A percentile compares a stretch with the other conserved stretches of the same genome.
These are phyloP conservation scores for Desmophyllum pertusum DNA, from an alignment of 92 coral and sea anemone species.

Conservation along the genomic window DNA sequence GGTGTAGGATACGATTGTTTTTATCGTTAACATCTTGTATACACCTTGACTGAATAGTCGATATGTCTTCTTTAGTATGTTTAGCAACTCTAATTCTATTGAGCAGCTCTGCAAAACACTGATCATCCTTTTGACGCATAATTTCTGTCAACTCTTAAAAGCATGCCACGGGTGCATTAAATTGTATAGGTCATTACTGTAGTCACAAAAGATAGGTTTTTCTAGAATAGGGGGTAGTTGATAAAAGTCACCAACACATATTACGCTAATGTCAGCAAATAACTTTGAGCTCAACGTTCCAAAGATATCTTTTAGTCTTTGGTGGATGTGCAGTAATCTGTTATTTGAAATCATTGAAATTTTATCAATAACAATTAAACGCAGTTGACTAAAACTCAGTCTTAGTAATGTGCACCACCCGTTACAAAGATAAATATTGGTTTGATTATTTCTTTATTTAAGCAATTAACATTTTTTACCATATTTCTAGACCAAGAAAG, in stretches of 20 bases:
- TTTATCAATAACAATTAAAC: constrained; percentile 64
- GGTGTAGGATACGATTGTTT: constrained; percentile 49
- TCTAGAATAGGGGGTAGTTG: constrained; percentile 60
- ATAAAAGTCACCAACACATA: constrained; percentile 57
- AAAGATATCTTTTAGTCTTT: constrained; percentile 67
- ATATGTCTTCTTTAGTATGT: constrained; percentile 65
- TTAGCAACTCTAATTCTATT: constrained; percentile 69
- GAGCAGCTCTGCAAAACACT: constrained; percentile 52
- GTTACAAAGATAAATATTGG: constrained; percentile 51
- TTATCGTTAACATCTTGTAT: constrained; percentile 18
- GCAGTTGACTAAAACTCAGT: constrained; percentile 53
- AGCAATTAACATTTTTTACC: constrained; percentile 36
- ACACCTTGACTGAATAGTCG: constrained; percentile 51
- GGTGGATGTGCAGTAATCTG: constrained; percentile 60
- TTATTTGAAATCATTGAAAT: constrained; percentile 66
- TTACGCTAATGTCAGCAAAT: constrained; percentile 56
- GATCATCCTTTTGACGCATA: constrained; percentile 74
- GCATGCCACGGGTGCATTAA: constrained; percentile 56
- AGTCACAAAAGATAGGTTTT: constrained; percentile 54
- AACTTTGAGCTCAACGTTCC: constrained; percentile 50
- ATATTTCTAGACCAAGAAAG: constrained; percentile 63
- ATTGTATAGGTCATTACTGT: constrained; percentile 51
- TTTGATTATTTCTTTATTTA: constrained; percentile 23
- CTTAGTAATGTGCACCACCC: constrained; percentile 64
- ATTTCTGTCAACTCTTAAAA: constrained; percentile 64